Conservation (phyloP, 1,140 invertebrate genomes). For the Microplitis mediator region DNA sequence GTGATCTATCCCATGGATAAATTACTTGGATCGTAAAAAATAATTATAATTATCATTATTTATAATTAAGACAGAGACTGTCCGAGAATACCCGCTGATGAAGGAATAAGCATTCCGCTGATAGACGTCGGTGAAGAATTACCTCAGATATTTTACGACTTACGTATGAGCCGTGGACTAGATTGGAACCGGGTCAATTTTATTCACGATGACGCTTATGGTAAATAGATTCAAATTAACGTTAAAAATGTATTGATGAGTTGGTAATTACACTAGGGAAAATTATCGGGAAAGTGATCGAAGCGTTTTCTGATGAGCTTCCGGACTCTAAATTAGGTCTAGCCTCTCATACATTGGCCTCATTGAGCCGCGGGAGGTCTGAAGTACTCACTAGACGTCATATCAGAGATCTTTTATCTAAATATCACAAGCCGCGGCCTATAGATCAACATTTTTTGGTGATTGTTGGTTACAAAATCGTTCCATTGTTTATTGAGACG, state of each 20-base stretch:
- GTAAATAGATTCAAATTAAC: slow-evolving; percentile 56
- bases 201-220: slow-evolving; percentile 73
- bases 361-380: slow-evolving; percentile 61
- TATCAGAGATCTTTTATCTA: slow-evolving; percentile 61
- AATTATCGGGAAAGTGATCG: slow-evolving; percentile 60
- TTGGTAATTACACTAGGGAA: background rate
- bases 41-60: background rate
- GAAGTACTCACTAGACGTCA: slow-evolving; percentile 59
- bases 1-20: background rate
- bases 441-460: slow-evolving; percentile 51
- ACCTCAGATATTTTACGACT: slow-evolving; percentile 75
- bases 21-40: slow-evolving; percentile 1
- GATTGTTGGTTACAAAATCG: slow-evolving; percentile 55
- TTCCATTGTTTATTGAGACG: slow-evolving; percentile 68
- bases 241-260: background rate
- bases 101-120: slow-evolving; percentile 74
- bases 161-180: slow-evolving; percentile 67
- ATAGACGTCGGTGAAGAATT: slow-evolving; percentile 70
- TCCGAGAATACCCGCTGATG: slow-evolving; percentile 68
- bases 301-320: slow-evolving; percentile 62
- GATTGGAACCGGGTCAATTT: slow-evolving; percentile 74
- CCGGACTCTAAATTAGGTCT: slow-evolving; percentile 38
- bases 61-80: slow-evolving; percentile 70
- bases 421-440: slow-evolving; percentile 51
- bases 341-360: slow-evolving; percentile 60